Evolutionary conservation across 2,888 invertebrate species (phyloP), one percentile per base, ranked within the genome.

Genomic region (Frankliniella intonsa): DNA sequence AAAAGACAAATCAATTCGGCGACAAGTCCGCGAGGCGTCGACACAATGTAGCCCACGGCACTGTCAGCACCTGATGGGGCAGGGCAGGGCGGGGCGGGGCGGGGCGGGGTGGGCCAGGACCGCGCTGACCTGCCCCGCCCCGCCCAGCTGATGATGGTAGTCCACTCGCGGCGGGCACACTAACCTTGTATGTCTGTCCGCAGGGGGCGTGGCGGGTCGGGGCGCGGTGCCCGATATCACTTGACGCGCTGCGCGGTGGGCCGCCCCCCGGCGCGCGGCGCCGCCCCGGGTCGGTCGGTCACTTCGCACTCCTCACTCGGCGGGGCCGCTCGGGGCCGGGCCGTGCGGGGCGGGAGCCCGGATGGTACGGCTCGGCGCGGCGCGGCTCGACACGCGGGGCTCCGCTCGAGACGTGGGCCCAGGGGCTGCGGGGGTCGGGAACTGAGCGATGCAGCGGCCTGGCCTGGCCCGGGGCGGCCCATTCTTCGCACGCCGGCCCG

Each of bases 121-220:
- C 14, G n/a, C 19, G 10, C 69, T 5, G 69, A 0, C 22, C 5
- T 22, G 69, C 69, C 11, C 55, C 22, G 69, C n/a, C 69, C 69
- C 69, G 69, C 11, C 8, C 69, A 17, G 62, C 62, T 62, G 62
- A 8, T 69, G 19, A 65, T 65, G 19, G 65, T 55, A 55, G 11
- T 55, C 17, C 55, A 17, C 55, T 14, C 65, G 65, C 9, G n/a
- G n/a, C 17, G 69, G 69, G 1, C n/a, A 22, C 69, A 22, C 69
- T 22, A 69, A 69, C 69, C 69, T 69, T 69, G 69, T 69, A 69
- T 69, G 69, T 69, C 69, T 69, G 69, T 69, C 69, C 69, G n/a
- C 69, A 62, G 62, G 62, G 62, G 62, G 62, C 62, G 14, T 17
- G 12, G 14, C 62, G 14, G 62, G 14, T 14, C 62, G 62, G 1